Evolutionary conservation across 2,888 invertebrate genomes (phyloP).

Genomic region (Fabriciana adippe): DNA sequence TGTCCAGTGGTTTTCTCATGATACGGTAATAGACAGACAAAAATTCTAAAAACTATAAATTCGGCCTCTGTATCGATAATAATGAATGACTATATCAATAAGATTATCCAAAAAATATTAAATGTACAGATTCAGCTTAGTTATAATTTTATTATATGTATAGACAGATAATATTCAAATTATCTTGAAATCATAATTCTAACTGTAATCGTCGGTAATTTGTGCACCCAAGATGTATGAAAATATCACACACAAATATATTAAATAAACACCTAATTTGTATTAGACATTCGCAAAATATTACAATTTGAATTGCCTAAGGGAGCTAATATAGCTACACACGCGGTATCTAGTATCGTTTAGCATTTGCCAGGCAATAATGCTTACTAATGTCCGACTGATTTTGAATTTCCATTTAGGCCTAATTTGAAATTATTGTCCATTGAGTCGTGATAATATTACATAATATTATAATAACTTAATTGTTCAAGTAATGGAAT

Average conservation of each 20-base stretch:
- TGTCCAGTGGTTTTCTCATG: too few species aligned
- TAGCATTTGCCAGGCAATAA: constrained; percentile 25
- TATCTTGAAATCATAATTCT: too few species aligned
- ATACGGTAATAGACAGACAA: too few species aligned
- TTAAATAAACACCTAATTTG: neutral
- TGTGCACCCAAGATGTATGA: too few species aligned
- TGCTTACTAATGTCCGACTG: constrained; percentile 27
- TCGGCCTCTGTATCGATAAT: too few species aligned
- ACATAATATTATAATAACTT: constrained; percentile 20
- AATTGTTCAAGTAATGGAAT: constrained; percentile 4
- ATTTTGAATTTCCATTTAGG: constrained; percentile 31
- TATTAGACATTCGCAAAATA: neutral
- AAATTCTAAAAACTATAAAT: too few species aligned
- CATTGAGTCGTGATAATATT: constrained; percentile 7
- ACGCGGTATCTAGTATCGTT: constrained; percentile 21
- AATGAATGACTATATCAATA: too few species aligned
- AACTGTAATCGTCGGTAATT: too few species aligned
- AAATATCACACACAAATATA: neutral
- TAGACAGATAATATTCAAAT: too few species aligned
- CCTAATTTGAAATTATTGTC: constrained; percentile 24
- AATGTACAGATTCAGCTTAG: too few species aligned
- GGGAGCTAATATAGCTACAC: constrained; percentile 15
- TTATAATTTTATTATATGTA: too few species aligned
- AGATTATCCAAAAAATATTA: too few species aligned
- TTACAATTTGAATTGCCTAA: constrained; percentile 19